Evolutionary conservation across 1,140 invertebrate species (phyloP).

Genomic region (Drosophila nebulosa): DNA sequence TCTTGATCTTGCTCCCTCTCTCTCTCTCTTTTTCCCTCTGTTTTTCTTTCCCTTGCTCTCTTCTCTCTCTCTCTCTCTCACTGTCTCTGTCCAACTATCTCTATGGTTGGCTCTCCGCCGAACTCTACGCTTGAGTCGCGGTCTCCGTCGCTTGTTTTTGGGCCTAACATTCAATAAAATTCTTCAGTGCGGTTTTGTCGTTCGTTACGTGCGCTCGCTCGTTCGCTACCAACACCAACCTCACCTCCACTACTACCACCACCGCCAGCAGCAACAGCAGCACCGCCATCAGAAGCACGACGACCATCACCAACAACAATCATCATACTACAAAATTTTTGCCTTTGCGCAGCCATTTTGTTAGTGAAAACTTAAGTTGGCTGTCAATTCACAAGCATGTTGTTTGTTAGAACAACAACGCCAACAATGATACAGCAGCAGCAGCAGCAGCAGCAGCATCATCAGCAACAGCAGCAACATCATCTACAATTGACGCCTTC

Average conservation of each 20-base stretch:
- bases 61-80: background rate
- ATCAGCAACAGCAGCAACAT: constrained; percentile 27
- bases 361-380: constrained; percentile 42
- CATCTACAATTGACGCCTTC: constrained; percentile 33
- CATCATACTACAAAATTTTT: background rate
- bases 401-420: constrained; percentile 62
- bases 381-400: constrained; percentile 57
- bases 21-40: constrained; percentile 1
- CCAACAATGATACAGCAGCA: constrained; percentile 34
- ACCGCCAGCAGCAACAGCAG: background rate
- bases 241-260: background rate
- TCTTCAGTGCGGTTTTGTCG: constrained; percentile 74
- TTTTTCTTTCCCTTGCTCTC: background rate
- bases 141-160: constrained; percentile 31
- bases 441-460: constrained; percentile 36
- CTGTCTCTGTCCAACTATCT: constrained; percentile 3
- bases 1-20: constrained; percentile 14
- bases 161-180: constrained; percentile 34
- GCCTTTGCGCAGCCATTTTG: constrained; percentile 39
- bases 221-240: constrained; percentile 20
- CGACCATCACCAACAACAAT: background rate
- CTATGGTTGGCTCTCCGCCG: constrained; percentile 14
- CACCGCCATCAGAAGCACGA: background rate
- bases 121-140: constrained; percentile 47
- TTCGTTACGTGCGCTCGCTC: constrained; percentile 66